Evolutionary conservation across 2,888 invertebrate genomes (phyloP), one percentile per base, ranked within the genome.

Genomic region (Polylopha cassiicola): DNA sequence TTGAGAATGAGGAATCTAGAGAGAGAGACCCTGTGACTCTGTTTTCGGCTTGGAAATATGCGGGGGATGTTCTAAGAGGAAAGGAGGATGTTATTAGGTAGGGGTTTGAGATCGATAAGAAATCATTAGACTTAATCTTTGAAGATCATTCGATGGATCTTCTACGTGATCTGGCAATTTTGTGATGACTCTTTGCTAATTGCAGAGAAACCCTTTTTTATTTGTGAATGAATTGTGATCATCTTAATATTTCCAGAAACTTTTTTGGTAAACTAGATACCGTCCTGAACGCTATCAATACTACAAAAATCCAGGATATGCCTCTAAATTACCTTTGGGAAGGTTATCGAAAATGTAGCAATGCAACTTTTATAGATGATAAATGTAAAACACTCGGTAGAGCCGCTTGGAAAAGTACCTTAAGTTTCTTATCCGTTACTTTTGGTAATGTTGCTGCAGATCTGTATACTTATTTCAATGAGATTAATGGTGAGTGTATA

Each of bases 401-500:
- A 8, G 56, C 61, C 0, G 61, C 74, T 0, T 70, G 74, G 65
- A 66, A 61, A 34, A 51, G 69, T 39, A 59, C 73, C 1, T 39
- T 86, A 2, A 61, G 63, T 31, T 72, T 71, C 9, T n/a, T 75
- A 1, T 75, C 86, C 0, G 55, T 70, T 0, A 58, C 70, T 2
- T 48, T 75, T 1, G 61, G 65, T 13, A 69, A 72, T 22, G 46
- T 75, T 2, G 69, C 71, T 0, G 46, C 39, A 0, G 82, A 84
- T 48, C 48, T 86, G 6, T 37, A 65, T 8, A 72, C 59, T 0
- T 86, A 85, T 48, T 76, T 86, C 27, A 65, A 39, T 5, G 85
- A 86, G 44, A 55, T 67, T 17, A 74, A 75, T 55, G 84, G 86
- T 84, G 51, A 63, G 64, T 29, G 20, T n/a, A n/a, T n/a, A n/a